phyloP scores from a whole-genome alignment of 2,888 invertebrate species.

The Micoletzkya japonica region DNA sequence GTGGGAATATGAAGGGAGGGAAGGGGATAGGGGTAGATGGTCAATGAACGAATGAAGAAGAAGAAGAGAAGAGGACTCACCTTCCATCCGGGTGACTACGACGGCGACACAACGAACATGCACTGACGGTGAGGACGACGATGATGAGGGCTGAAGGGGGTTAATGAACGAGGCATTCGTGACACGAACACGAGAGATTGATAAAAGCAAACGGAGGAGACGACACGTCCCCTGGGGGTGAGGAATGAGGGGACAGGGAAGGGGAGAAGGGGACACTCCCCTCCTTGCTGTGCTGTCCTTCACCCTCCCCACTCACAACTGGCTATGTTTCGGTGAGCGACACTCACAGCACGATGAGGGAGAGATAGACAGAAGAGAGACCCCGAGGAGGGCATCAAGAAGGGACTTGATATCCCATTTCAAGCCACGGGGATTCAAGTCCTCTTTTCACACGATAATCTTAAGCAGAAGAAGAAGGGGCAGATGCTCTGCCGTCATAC shows the following conservation, averaged over 20 bases:
- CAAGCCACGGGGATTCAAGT: not conserved
- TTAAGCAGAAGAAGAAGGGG: not conserved
- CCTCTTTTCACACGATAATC: not conserved
- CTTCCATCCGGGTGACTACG: not conserved
- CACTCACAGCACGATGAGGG: not conserved
- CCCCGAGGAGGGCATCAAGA: not conserved
- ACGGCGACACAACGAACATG: not conserved
- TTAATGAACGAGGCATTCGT: not conserved
- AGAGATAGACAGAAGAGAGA: not conserved
- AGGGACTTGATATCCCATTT: not conserved
- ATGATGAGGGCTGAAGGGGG: not conserved
- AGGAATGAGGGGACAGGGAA: no score
- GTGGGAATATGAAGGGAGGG: conserved; percentile 13
- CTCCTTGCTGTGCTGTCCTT: not conserved
- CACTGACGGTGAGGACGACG: not conserved
- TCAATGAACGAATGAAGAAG: not conserved
- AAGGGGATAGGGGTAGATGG: not conserved
- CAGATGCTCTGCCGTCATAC: not conserved
- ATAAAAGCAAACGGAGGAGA: not conserved
- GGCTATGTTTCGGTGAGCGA: not conserved
- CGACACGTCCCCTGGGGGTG: no score
- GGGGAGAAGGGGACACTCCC: not conserved
- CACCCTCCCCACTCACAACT: not conserved
- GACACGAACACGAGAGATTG: not conserved
- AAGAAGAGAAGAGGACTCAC: conserved; percentile 2